A percentile compares a stretch with the other conserved stretches of the same genome.
Conservation (phyloP, 2,888 invertebrate genomes). For the Eudemis profundana region DNA sequence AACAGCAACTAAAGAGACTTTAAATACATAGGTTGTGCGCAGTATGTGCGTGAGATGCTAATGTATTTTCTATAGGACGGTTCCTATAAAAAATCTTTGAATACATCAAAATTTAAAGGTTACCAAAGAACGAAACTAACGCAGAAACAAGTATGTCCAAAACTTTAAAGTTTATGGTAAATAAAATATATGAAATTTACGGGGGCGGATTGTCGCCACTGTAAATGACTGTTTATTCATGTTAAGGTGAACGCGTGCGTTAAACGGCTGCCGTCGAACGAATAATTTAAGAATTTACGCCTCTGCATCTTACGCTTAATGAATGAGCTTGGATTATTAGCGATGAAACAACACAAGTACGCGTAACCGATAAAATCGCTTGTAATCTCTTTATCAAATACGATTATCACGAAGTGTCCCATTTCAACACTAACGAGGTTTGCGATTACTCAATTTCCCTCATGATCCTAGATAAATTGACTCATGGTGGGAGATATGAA, state of each 20-base stretch:
- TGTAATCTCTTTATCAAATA: constrained; percentile 35
- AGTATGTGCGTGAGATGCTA: constrained; percentile 9
- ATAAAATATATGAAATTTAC: constrained; percentile 52
- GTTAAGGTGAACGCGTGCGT: constrained; percentile 72
- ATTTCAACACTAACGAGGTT: constrained; percentile 33
- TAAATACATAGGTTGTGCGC: constrained; percentile 7
- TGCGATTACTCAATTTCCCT: constrained; percentile 53
- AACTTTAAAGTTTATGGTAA: constrained; percentile 17
- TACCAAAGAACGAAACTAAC: not conserved
- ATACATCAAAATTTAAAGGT: not conserved
- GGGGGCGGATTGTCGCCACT: constrained; percentile 62
- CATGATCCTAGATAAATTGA: constrained; percentile 60
- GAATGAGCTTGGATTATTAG: constrained; percentile 30
- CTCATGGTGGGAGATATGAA: constrained; percentile 52
- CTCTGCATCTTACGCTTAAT: constrained; percentile 55
- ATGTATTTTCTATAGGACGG: constrained; percentile 24
- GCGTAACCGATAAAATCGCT: constrained; percentile 29
- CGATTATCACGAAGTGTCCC: constrained; percentile 36
- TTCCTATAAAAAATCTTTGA: not conserved
- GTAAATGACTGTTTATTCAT: constrained; percentile 64
- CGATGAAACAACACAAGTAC: constrained; percentile 23
- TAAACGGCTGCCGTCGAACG: constrained; percentile 55
- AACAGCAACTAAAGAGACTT: constrained; percentile 20
- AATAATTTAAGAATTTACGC: constrained; percentile 63
- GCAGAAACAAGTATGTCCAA: constrained; percentile 11